phyloP scores from a whole-genome alignment of 2,888 invertebrate genomes.

The Panorpa germanica region DNA sequence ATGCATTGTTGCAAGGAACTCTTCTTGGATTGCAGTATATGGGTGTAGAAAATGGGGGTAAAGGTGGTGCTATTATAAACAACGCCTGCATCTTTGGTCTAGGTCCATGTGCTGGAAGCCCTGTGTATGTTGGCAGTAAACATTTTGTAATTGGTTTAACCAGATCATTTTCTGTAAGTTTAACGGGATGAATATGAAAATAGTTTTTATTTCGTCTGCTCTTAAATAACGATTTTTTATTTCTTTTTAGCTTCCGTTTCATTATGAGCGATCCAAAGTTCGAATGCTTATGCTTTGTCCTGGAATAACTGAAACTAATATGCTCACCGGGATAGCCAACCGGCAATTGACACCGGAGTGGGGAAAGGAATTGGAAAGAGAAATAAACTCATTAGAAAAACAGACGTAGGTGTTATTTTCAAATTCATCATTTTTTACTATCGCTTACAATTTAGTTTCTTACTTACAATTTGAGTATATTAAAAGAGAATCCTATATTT shows the following conservation, averaged over 20 bases:
- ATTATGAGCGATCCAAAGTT: constrained; percentile 16
- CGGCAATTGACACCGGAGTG: no score
- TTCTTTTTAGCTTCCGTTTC: constrained; percentile 13
- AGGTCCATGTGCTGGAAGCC: constrained; percentile 20
- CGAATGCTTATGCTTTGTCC: constrained; percentile 18
- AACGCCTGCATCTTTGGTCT: constrained; percentile 26
- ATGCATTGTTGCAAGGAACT: constrained; percentile 18
- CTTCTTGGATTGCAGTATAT: constrained; percentile 21
- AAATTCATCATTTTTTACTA: no score
- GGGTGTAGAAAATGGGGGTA: constrained; percentile 20
- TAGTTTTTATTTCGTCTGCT: not conserved
- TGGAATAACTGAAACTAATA: constrained; percentile 16
- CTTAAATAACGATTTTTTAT: no score
- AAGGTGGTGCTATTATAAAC: constrained; percentile 29
- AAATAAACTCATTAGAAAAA: no score
- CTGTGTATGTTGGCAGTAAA: constrained; percentile 24
- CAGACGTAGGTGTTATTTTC: no score
- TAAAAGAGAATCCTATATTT: no score
- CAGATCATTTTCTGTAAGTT: constrained; percentile 14
- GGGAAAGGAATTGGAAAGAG: no score
- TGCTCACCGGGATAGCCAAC: constrained; percentile 15
- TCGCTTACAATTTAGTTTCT: no score
- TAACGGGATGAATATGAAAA: not conserved
- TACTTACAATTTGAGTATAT: no score
- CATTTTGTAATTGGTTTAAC: constrained; percentile 15